phyloP scores from a whole-genome alignment of 2,797 vertebrate species.

The Acrocephalus scirpaceus region DNA sequence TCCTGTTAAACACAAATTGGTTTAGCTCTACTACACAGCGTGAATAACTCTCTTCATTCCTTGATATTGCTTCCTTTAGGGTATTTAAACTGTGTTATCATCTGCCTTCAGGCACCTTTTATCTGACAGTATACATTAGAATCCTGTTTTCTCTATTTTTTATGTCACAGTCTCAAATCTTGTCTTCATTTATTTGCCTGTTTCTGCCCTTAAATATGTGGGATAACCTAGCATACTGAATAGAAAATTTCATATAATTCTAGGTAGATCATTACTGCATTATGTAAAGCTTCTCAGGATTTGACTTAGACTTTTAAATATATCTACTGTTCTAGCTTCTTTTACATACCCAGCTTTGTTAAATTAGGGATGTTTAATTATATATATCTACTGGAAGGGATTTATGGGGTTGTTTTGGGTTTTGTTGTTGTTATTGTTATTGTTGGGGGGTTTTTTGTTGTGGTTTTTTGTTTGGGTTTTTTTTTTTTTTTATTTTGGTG shows the following conservation, averaged over 20 bases:
- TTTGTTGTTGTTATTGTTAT: too few relatives aligned
- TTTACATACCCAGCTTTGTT: not conserved
- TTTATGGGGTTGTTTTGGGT: not conserved
- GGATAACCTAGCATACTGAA: not conserved
- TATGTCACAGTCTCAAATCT: not conserved
- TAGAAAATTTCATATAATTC: not conserved
- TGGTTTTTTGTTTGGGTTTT: not conserved
- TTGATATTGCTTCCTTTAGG: constrained; percentile 8
- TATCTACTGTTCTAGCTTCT: not conserved
- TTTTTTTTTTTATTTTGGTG: not conserved
- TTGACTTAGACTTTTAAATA: not conserved
- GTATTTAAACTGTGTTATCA: constrained; percentile 41
- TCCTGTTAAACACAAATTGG: not conserved
- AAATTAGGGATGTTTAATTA: not conserved
- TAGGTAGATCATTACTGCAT: not conserved
- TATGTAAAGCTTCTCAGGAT: not conserved
- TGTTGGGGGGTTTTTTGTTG: rapidly evolving
- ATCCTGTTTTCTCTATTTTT: constrained; percentile 23
- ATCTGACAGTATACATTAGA: constrained; percentile 49
- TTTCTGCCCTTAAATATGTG: constrained; percentile 20
- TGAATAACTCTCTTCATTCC: not conserved
- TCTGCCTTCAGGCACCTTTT: constrained; percentile 53
- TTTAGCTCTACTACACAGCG: not conserved
- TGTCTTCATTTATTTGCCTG: constrained; percentile 40
- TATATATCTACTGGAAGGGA: not conserved